Conservation (phyloP, 2,888 invertebrate genomes). For the Eupithecia pulchellata region DNA sequence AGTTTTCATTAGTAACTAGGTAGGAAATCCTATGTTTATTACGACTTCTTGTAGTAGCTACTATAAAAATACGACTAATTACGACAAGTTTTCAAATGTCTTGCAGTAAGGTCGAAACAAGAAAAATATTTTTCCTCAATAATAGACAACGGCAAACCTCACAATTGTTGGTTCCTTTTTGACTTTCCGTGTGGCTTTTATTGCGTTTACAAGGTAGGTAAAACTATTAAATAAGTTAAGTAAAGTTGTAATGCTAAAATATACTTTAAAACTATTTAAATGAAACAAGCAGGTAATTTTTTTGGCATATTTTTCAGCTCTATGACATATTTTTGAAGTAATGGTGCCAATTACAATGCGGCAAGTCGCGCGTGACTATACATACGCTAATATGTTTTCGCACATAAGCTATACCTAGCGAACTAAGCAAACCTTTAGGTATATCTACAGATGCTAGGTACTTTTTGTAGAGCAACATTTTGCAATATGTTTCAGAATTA, state of each 20-base stretch:
- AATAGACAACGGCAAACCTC: background rate
- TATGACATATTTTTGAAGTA: background rate
- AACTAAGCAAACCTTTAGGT: background rate
- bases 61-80: constrained; percentile 12
- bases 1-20: background rate
- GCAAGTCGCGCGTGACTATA: too few species aligned
- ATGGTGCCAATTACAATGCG: too few species aligned
- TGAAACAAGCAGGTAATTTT: background rate
- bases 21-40: constrained; percentile 1
- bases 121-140: constrained; percentile 35
- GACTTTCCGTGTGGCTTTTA: constrained; percentile 6
- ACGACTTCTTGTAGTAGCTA: background rate
- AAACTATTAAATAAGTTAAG: background rate
- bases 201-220: background rate
- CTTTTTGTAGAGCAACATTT: background rate
- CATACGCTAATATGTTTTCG: too few species aligned
- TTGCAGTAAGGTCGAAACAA: constrained; percentile 30
- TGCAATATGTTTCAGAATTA: background rate
- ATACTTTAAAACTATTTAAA: background rate
- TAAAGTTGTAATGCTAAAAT: background rate
- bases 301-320: too few species aligned
- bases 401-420: too few species aligned
- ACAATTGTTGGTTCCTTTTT: background rate
- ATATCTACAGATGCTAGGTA: background rate
- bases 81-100: constrained; percentile 31